Evolutionary conservation across 2,113 vertebrate species (phyloP).

Genomic region (Aphyosemion australe): DNA sequence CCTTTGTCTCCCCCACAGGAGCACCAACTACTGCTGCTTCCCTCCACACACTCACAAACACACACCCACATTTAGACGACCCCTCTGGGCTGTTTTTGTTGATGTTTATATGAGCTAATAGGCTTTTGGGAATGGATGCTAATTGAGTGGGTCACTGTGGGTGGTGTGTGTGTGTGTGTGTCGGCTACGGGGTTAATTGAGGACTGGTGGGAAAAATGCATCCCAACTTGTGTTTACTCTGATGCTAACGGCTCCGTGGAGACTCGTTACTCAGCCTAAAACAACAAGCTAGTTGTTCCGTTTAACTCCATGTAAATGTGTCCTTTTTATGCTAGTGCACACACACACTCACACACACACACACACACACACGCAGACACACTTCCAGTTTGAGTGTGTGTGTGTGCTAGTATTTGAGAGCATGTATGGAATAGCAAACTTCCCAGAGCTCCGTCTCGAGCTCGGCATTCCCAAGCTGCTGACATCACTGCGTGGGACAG

Average conservation of each 20-base stretch:
- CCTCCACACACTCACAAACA: conserved; percentile 7
- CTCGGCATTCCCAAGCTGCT: conserved; percentile 69
- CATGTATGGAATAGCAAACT: conserved; percentile 15
- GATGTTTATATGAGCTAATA: conserved; percentile 76
- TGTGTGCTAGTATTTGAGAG: conserved; percentile 29
- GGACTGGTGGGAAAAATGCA: conserved; percentile 69
- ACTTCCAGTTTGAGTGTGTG: not conserved
- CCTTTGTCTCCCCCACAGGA: conserved; percentile 6
- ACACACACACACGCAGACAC: too few species aligned
- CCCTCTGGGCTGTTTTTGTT: conserved; percentile 70
- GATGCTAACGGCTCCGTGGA: conserved; percentile 65
- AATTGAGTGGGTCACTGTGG: conserved; percentile 59
- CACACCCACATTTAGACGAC: conserved; percentile 43
- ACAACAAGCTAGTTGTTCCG: conserved; percentile 58
- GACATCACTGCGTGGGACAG: conserved; percentile 64
- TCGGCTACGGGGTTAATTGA: conserved; percentile 55
- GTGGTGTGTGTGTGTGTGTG: conserved; percentile 31
- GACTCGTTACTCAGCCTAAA: conserved; percentile 57
- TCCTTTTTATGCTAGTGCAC: conserved; percentile 15
- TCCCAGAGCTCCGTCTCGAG: conserved; percentile 31
- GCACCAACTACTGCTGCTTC: conserved; percentile 15
- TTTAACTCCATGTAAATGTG: conserved; percentile 44
- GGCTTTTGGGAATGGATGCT: conserved; percentile 62
- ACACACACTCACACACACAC: not conserved
- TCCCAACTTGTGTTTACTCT: conserved; percentile 66